A percentile compares a stretch with the other conserved stretches of the same genome.
phyloP scores from a whole-genome alignment of 2,888 invertebrate species.

The Phaonia tiefii region DNA sequence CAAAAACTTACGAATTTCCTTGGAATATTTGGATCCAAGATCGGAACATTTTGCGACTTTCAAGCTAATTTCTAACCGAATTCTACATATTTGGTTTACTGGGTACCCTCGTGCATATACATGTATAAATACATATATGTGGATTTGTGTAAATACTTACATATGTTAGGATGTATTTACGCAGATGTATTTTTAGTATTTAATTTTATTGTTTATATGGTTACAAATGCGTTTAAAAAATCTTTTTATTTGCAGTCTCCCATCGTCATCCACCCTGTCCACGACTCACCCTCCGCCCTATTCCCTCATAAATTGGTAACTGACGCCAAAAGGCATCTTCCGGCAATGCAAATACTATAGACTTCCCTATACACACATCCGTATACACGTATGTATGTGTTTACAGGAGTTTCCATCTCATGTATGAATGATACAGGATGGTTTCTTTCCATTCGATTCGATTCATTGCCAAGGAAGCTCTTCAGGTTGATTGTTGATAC shows the following conservation, averaged over 20 bases:
- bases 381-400: slow-evolving; percentile 17
- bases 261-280: no score
- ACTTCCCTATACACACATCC: neutral
- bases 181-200: no score
- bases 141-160: no score
- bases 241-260: slow-evolving; percentile 24
- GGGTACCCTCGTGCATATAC: no score
- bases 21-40: no score
- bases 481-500: slow-evolving; percentile 48
- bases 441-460: neutral
- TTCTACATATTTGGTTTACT: no score
- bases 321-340: slow-evolving; percentile 4
- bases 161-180: no score
- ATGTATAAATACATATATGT: no score
- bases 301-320: slow-evolving; percentile 18
- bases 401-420: no score
- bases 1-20: no score
- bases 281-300: slow-evolving; percentile 16
- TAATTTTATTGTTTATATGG: slow-evolving; percentile 21
- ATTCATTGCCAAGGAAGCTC: slow-evolving; percentile 36
- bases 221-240: slow-evolving; percentile 36
- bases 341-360: neutral
- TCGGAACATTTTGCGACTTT: no score
- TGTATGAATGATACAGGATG: neutral
- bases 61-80: no score